phyloP scores from a whole-genome alignment of 2,113 vertebrate genomes.

The Columbina picui region DNA sequence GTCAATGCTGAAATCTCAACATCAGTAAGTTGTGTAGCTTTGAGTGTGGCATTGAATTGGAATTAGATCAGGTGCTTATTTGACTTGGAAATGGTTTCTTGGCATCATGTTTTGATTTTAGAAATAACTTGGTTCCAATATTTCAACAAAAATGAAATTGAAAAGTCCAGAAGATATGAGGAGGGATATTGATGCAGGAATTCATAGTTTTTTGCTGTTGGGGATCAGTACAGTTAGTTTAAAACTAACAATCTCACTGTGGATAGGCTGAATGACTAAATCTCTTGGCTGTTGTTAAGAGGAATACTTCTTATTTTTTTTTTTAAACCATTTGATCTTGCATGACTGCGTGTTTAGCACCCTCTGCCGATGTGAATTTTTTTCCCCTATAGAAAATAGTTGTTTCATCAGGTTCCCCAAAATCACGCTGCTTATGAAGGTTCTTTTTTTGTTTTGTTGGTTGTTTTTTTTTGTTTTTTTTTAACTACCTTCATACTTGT shows the following conservation, averaged over 20 bases:
- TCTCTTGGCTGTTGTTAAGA: not conserved
- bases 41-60: conserved; percentile 12
- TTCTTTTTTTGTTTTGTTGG: not conserved
- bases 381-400: not conserved
- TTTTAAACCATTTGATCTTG: not conserved
- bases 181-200: not conserved
- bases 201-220: not conserved
- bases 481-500: not conserved
- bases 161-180: not conserved
- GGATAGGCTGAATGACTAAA: not conserved
- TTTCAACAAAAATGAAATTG: not conserved
- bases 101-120: not conserved
- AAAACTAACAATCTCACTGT: not conserved
- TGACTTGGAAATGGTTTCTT: conserved; percentile 21
- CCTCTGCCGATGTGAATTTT: not conserved
- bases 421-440: not conserved
- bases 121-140: not conserved
- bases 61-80: conserved; percentile 32
- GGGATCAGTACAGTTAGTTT: not conserved
- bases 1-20: not conserved
- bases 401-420: not conserved
- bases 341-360: not conserved
- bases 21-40: not conserved
- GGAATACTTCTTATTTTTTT: not conserved
- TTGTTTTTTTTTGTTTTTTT: too few species aligned